Conservation (phyloP, 2,888 invertebrate genomes). For the Hedya salicella region DNA sequence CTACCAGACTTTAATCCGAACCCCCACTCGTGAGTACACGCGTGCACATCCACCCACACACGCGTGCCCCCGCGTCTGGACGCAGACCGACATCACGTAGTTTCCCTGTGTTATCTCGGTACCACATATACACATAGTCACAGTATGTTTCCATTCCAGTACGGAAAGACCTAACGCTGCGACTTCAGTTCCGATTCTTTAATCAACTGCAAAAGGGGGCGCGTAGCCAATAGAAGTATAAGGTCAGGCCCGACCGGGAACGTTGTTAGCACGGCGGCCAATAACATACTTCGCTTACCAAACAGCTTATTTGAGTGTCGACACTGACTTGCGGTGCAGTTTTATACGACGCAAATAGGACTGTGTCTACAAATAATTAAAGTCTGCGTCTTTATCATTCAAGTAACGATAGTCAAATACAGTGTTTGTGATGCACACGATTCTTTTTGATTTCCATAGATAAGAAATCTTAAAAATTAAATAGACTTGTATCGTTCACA, state of each 20-base stretch:
- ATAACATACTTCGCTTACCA: constrained; percentile 78
- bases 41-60: constrained; percentile 59
- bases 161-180: constrained; percentile 98
- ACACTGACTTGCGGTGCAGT: constrained; percentile 72
- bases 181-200: constrained; percentile 98
- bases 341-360: constrained; percentile 55
- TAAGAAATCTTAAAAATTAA: too few species aligned
- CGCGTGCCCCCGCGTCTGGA: constrained; percentile 60
- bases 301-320: constrained; percentile 73
- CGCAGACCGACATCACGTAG: background rate
- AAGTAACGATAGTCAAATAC: background rate
- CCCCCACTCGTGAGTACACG: constrained; percentile 82
- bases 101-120: constrained; percentile 3
- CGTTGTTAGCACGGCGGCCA: constrained; percentile 75
- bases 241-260: constrained; percentile 73
- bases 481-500: too few species aligned
- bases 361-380: background rate
- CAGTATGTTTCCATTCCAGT: constrained; percentile 89
- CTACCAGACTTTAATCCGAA: constrained; percentile 76
- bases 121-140: constrained; percentile 60
- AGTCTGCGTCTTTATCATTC: background rate
- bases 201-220: constrained; percentile 95
- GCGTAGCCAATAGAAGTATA: constrained; percentile 90
- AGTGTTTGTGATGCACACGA: too few species aligned
- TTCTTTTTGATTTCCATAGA: too few species aligned